A percentile compares a stretch with the other conserved stretches of the same genome.
These are phyloP conservation scores for Fukomys damarensis DNA, from an alignment of 2,113 vertebrate genomes.

Conservation along the genomic window DNA sequence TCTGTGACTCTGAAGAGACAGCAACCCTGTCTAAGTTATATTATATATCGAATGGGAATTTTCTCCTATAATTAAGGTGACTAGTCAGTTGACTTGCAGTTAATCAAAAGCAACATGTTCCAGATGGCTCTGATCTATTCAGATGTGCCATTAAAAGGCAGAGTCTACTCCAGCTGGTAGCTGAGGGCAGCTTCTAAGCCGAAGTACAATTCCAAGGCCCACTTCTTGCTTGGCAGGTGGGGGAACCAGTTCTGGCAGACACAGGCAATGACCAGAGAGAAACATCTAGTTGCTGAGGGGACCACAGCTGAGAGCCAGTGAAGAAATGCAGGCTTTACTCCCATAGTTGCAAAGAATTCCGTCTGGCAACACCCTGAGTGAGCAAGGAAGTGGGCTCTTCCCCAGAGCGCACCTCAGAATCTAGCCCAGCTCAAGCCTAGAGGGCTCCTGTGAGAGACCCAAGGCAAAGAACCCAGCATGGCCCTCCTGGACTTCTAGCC, in stretches of 20 bases:
- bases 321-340: neutral
- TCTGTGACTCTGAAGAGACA: neutral
- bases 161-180: neutral
- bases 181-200: neutral
- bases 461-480: neutral
- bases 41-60: neutral
- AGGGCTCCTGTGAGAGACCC: neutral
- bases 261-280: neutral
- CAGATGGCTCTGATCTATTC: neutral
- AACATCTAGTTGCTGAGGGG: neutral
- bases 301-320: neutral
- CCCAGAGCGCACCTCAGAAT: neutral
- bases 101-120: neutral
- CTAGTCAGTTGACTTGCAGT: neutral
- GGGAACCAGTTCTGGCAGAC: neutral
- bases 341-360: neutral
- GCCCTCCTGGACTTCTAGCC: neutral
- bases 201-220: neutral
- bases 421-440: neutral
- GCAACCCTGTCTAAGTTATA: neutral
- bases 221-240: neutral
- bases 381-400: neutral
- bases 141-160: neutral
- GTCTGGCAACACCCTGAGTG: neutral
- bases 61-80: constrained; percentile 38